Base-by-base conservation (phyloP, 2,888 invertebrate genomes). In the Eledone cirrhosa region DNA sequence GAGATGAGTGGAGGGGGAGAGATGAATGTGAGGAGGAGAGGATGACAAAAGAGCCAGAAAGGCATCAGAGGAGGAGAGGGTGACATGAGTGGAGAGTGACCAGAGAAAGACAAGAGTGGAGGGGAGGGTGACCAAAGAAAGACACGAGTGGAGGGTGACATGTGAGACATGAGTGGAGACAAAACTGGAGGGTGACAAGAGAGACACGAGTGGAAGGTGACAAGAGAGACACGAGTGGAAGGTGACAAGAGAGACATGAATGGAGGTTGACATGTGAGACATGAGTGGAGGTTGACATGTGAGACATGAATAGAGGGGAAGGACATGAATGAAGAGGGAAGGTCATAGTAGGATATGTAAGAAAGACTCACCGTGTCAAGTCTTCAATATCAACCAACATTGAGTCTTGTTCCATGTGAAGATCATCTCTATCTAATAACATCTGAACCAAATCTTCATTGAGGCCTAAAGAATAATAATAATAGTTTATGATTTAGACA, bases 301-400 rank as follows among this genome's bases (percentile, higher is more conserved):
- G 41, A 11, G 41, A 41, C 8, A 41, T 11, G 22, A 33, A 41
- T 27, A 53, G 27, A 63, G 22, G 22, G 27, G 11, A 19, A 27
- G 2, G 27, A 11, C 19, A 19, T 11, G 5, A n/a, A 19, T 29
- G 19, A 8, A 1, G 13, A 27, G 31, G 31, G 14, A 13, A 72
- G 29, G n/a, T n/a, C n/a, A n/a, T n/a, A n/a, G n/a, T n/a, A n/a
- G 33, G 47, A 48, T 29, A 48, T 48, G 8, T 16, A 47, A 67
- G 14, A 31, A 13, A 19, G 16, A 29, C 81, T 78, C 81, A 90
- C 90, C 90, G 88, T 27, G 97, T 97, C 85, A 97, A 93, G 92
- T 98, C 98, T 92, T 98, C 98, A 87, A 98, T 97, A 90, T 98
- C 98, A 59, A 98, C 97, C 84, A 98, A 93, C 95, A 97, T 97